Base-by-base conservation (phyloP, 2,797 vertebrate genomes). In the Myotis vivesi region DNA sequence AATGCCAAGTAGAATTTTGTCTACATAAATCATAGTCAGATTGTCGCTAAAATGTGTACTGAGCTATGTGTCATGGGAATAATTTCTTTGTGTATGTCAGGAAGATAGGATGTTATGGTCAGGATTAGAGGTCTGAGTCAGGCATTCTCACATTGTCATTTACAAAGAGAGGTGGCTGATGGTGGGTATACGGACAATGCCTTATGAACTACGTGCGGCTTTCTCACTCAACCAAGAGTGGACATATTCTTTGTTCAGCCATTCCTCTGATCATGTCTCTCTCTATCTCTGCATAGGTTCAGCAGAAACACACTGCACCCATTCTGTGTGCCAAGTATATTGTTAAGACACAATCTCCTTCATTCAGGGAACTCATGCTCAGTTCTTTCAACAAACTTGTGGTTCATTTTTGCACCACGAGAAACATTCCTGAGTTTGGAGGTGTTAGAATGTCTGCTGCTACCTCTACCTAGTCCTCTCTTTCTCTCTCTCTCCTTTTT, bases 151-250 rank as follows among this genome's bases (percentile, higher is more conserved):
- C 2, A 23, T 30, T 6, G 13, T 51, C 30, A 28, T 7, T 20
- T 13, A 53, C 8, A 51, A 25, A 44, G 11, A 38, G n/a, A 77
- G 8, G 9, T 68, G 10, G 10, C 66, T 10, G 2, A 2, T 6
- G 1, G 9, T 23, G 23, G 0, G 36, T 38, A 51, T 4, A 3
- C 7, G 15, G 20, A 0, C 0, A 3, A 15, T 23, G 0, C 19
- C 6, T 25, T 33, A 1, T 0, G 28, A 59, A 8, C 44, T 28
- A 7, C 17, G 16, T 55, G n/a, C 2, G 17, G 3, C 51, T 87
- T 23, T 10, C 13, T 46, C 13, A 33, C 22, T 3, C 19, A 1
- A 12, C 0, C 4, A 4, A 9, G 8, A 41, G 2, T 7, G 5
- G 13, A 51, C 19, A 41, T 11, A 3, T 28, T 57, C 20, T 41